Evolutionary conservation across 2,113 vertebrate species (phyloP).

Genomic region (Chlorodrepanis virens): DNA sequence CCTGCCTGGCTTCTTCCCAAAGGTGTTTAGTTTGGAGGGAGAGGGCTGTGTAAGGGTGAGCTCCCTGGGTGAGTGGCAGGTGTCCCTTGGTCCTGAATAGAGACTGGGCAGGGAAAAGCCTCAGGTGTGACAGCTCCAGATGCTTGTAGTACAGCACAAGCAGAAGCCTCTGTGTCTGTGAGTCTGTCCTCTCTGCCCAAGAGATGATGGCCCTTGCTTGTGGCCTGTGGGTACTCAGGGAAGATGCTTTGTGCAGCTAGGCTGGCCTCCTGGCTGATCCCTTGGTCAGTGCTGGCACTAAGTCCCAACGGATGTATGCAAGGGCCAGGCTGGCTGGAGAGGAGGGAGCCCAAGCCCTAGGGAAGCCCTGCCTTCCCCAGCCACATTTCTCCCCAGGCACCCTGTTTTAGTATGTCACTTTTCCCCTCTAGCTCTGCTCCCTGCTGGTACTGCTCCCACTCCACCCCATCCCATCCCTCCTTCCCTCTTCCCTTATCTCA

Average conservation of each 20-base stretch:
- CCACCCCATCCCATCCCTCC: background rate
- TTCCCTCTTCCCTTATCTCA: background rate
- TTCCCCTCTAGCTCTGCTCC: background rate
- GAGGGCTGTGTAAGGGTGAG: background rate
- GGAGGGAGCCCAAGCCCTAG: background rate
- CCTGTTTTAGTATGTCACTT: background rate
- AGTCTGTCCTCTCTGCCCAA: background rate
- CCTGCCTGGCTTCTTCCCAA: background rate
- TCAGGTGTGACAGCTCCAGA: background rate
- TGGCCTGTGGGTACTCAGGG: background rate
- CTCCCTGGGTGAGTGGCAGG: background rate
- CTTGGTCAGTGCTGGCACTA: background rate
- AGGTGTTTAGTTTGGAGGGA: background rate
- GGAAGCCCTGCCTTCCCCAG: background rate
- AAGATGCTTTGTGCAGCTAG: background rate
- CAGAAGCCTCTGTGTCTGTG: background rate
- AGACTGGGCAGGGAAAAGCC: background rate
- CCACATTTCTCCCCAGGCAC: background rate
- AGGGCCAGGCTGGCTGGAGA: background rate
- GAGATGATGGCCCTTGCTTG: background rate
- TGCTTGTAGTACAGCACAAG: background rate
- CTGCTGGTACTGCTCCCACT: background rate
- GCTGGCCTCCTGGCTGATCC: background rate
- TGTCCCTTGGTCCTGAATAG: background rate
- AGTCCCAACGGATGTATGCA: rapidly evolving